These are phyloP conservation scores for Protonemura montana DNA, from an alignment of 2,888 invertebrate species.

Conservation along the genomic window DNA sequence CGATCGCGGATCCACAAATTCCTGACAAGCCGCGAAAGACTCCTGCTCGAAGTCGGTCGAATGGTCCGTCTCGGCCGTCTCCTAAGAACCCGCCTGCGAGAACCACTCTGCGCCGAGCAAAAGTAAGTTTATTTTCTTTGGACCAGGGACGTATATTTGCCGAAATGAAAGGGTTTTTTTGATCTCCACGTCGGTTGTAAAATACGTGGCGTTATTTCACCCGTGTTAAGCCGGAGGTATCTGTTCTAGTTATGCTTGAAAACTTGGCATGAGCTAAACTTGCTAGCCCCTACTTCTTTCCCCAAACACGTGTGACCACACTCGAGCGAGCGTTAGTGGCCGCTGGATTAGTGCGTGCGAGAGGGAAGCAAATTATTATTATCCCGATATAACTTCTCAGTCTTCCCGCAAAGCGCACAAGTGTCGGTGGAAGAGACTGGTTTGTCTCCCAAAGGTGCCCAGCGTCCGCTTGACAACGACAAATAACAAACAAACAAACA, in stretches of 20 bases:
- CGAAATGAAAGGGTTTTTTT: background rate
- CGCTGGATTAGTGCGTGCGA: background rate
- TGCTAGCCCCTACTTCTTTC: background rate
- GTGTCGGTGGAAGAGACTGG: background rate
- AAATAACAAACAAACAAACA: background rate
- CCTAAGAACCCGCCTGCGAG: slow-evolving; percentile 70
- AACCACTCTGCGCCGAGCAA: slow-evolving; percentile 62
- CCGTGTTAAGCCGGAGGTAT: background rate
- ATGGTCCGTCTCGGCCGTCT: slow-evolving; percentile 75
- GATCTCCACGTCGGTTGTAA: background rate
- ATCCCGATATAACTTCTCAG: background rate
- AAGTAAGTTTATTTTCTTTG: slow-evolving; percentile 52
- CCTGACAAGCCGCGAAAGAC: slow-evolving; percentile 67
- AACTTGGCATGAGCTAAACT: background rate
- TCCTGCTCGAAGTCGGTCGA: slow-evolving; percentile 74
- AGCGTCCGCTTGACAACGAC: background rate
- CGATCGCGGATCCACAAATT: slow-evolving; percentile 62
- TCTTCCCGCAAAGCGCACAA: background rate
- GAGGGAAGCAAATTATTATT: background rate
- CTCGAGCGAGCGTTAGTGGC: background rate
- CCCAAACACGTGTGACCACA: background rate
- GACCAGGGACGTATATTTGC: background rate
- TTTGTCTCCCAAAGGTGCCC: background rate
- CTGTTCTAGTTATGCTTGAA: background rate
- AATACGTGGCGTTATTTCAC: background rate